Base-by-base conservation (phyloP, 1,140 invertebrate species). In the Agraylea sexmaculata region DNA sequence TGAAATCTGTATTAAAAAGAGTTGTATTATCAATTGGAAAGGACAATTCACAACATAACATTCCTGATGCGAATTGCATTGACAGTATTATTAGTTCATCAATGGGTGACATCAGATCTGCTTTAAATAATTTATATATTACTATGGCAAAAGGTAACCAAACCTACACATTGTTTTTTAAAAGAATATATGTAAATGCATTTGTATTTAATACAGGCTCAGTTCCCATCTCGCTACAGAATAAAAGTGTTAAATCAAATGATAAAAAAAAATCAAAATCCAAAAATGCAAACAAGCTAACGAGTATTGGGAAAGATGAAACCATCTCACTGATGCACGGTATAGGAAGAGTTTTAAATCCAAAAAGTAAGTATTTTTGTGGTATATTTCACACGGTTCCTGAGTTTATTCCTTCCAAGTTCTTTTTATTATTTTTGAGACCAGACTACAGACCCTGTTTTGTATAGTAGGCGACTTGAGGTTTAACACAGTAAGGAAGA, bases 321-420 rank as follows among this genome's bases (percentile, higher is more conserved):
- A 72, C 61, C 35, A 66, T 83, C 15, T 75, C 74, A 22, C 67
- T 84, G 42, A 65, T 84, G 50, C 81, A 83, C 62, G 77, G 75
- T 0, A 61, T 84, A 6, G 82, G 82, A n/a, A 64, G 77, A 53
- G 77, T 83, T 3, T 68, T 82, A 16, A 81, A 83, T 69, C 80
- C 81, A 15, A 85, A 83, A 70, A 69, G 76, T 74, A 69, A 58
- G 41, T 40, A 32, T 6, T 2, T 30, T 8, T 30, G 10, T 42
- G n/a, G n/a, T n/a, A n/a, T n/a, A n/a, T n/a, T n/a, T n/a, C n/a
- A n/a, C n/a, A n/a, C n/a, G n/a, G n/a, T n/a, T n/a, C n/a, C n/a
- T n/a, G n/a, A n/a, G n/a, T n/a, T n/a, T n/a, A n/a, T n/a, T n/a
- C n/a, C n/a, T n/a, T n/a, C n/a, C n/a, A n/a, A n/a, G n/a, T n/a